Base-by-base conservation (phyloP, 2,797 vertebrate genomes). In the Pangasius krempfi region DNA sequence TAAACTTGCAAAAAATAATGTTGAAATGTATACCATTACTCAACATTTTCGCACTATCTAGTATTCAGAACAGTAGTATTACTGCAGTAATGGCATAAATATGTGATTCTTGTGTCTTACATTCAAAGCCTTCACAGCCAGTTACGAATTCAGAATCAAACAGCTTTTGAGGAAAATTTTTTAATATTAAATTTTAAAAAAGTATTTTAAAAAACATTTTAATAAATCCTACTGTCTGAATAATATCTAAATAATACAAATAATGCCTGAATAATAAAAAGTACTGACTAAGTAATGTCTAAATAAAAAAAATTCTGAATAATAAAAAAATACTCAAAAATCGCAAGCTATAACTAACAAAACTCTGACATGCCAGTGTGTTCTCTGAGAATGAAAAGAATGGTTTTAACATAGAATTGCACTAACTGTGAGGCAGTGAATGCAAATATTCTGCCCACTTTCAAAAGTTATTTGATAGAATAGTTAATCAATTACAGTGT, bases 401-500 rank as follows among this genome's bases (percentile, higher is more conserved):
- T 52, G 73, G 47, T 18, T 78, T 20, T 37, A 37, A 81, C 22
- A 80, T 80, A 80, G 30, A 58, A 56, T 52, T 47, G 58, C 37
- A n/a, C 58, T 47, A 47, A 33, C 47, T 54, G n/a, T 25, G 25
- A 62, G 54, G 18, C 54, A n/a, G 84, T 72, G 85, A 25, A 60
- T 70, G 70, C 33, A 86, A 44, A 82, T 33, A 68, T 84, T 70
- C 47, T 70, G 47, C 9, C 64, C 8, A 58, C 66, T 88, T 70
- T 56, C 37, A 82, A 54, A 88, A 44, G 52, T 83, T 88, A 37
- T 79, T 86, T 78, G 73, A 62, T 50, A 7, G 62, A 87, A 56
- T 12, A 40, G 20, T 76, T 81, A 81, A 81, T 79, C 62, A 81
- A 82, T 81, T 54, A 56, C 47, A 58, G 47, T 18, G 20, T 87